Conservation (phyloP, 2,113 vertebrate species). For the Cephalopholis sonnerati region DNA sequence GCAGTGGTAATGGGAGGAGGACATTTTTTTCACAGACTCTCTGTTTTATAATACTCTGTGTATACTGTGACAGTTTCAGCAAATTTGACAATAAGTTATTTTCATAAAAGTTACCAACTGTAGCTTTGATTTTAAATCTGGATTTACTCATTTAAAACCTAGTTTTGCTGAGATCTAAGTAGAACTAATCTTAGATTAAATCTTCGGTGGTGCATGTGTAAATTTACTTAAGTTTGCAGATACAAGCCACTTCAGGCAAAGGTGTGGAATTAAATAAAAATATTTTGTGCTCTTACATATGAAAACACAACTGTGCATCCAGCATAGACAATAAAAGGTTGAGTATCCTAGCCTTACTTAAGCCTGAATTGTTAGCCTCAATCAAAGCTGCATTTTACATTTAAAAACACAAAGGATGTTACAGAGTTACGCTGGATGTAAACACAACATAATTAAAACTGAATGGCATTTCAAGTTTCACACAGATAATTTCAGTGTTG, state of each 20-base stretch:
- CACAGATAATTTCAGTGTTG: neutral
- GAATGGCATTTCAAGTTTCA: neutral
- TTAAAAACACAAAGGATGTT: neutral
- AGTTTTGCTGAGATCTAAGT: no score
- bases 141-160: no score
- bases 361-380: constrained; percentile 10
- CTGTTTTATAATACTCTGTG: no score
- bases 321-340: neutral
- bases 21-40: no score
- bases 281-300: neutral
- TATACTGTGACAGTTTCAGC: no score
- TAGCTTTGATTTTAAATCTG: no score
- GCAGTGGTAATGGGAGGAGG: no score
- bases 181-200: no score
- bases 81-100: no score
- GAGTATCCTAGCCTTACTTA: neutral
- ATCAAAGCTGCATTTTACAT: neutral
- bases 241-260: neutral
- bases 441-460: neutral
- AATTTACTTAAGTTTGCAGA: neutral
- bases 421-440: neutral
- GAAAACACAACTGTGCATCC: neutral
- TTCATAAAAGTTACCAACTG: no score
- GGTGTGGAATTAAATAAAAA: no score
- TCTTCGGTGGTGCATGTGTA: neutral